phyloP scores from a whole-genome alignment of 2,888 invertebrate genomes.

The Drosophila subquinaria region DNA sequence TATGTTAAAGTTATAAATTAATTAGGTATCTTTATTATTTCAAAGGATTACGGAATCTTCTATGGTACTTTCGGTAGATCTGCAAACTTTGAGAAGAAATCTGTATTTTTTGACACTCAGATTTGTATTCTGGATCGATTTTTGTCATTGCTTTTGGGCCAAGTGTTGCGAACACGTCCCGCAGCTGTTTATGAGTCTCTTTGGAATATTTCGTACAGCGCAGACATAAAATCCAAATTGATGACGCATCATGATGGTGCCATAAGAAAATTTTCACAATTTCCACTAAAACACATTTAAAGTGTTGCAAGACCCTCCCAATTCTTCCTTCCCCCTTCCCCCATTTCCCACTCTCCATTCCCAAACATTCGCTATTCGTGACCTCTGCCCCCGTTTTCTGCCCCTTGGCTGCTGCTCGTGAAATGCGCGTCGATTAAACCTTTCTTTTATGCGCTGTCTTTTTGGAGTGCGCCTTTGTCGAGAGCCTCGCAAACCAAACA shows the following conservation, averaged over 20 bases:
- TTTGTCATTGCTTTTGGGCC: constrained; percentile 27
- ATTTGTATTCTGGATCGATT: constrained; percentile 25
- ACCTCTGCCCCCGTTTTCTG: constrained; percentile 2
- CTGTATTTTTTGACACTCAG: constrained; percentile 5
- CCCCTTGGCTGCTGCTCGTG: constrained; percentile 42
- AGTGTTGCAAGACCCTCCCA: constrained; percentile 41
- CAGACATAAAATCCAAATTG: constrained; percentile 67
- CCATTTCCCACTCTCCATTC: not conserved
- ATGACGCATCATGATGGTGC: constrained; percentile 72
- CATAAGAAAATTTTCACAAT: constrained; percentile 71
- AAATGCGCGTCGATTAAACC: constrained; percentile 76
- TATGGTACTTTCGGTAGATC: too few relatives aligned
- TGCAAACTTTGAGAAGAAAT: constrained; percentile 1
- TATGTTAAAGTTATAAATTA: too few relatives aligned
- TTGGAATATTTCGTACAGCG: constrained; percentile 29
- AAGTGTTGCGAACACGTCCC: constrained; percentile 40
- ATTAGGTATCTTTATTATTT: too few relatives aligned
- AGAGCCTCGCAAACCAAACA: constrained; percentile 44
- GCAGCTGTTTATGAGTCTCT: constrained; percentile 54
- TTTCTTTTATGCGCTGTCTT: constrained; percentile 75
- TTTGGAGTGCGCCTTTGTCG: constrained; percentile 62
- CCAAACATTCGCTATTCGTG: constrained; percentile 6
- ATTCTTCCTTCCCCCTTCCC: not conserved
- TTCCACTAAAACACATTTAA: constrained; percentile 73
- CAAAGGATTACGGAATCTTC: too few relatives aligned